Evolutionary conservation across 1,140 invertebrate species (phyloP).

Genomic region (Euschistus heros): DNA sequence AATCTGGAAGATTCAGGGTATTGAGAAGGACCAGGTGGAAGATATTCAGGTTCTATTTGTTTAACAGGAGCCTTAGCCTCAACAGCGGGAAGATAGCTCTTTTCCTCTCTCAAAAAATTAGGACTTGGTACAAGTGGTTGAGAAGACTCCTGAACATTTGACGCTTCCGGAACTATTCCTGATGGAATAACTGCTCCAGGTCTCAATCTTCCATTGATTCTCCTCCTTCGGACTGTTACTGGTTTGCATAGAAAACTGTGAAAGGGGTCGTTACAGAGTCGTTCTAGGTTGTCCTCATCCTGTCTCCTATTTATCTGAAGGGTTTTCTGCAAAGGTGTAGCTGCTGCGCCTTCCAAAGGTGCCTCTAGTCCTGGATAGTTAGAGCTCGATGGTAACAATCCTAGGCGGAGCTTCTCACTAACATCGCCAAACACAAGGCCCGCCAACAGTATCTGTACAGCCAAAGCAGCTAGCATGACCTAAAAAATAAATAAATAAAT

Average conservation of each 20-base stretch:
- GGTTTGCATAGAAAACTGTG: slow-evolving; percentile 26
- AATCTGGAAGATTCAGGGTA: not conserved
- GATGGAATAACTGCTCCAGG: slow-evolving; percentile 13
- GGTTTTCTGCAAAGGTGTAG: not conserved
- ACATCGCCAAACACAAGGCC: not conserved
- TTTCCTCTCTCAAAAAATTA: not conserved
- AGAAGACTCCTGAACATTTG: not conserved
- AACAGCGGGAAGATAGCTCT: not conserved
- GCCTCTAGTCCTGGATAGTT: not conserved
- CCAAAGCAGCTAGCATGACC: not conserved
- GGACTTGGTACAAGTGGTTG: not conserved
- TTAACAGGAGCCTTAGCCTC: not conserved
- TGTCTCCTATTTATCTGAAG: not conserved
- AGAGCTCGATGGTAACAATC: too few species aligned
- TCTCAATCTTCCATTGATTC: slow-evolving; percentile 19
- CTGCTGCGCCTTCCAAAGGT: not conserved
- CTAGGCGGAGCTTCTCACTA: not conserved
- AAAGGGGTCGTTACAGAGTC: slow-evolving; percentile 25
- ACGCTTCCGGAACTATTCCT: not conserved
- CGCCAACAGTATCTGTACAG: not conserved
- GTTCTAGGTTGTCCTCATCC: slow-evolving; percentile 25
- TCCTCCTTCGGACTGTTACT: slow-evolving; percentile 10
- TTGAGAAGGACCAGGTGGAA: not conserved
- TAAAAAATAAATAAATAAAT: not conserved
- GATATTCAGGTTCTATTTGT: not conserved